These are phyloP conservation scores for Perca fluviatilis DNA, from an alignment of 2,113 vertebrate species.

Conservation along the genomic window DNA sequence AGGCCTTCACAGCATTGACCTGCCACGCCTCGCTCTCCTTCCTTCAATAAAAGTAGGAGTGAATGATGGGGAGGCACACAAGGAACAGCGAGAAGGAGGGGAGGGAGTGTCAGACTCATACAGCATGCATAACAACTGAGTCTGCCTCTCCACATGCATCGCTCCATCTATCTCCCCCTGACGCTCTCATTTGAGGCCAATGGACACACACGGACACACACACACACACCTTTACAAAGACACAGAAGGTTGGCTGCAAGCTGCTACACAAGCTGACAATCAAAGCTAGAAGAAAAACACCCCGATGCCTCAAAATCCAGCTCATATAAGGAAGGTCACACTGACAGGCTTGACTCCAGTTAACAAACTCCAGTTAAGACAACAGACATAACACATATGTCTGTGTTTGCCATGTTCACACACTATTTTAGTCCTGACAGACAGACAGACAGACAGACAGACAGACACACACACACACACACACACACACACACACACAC, in stretches of 20 bases:
- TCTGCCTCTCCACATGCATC: conserved; percentile 60
- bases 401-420: conserved; percentile 32
- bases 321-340: conserved; percentile 62
- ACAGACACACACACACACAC: too few species aligned
- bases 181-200: conserved; percentile 59
- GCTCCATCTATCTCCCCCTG: conserved; percentile 57
- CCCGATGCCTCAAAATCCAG: conserved; percentile 47
- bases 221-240: conserved; percentile 53
- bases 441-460: not conserved
- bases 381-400: not conserved
- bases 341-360: conserved; percentile 18
- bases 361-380: conserved; percentile 33
- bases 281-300: conserved; percentile 44
- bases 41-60: conserved; percentile 68
- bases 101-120: conserved; percentile 57
- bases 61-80: conserved; percentile 67
- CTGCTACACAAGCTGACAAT: conserved; percentile 62
- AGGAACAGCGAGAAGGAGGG: conserved; percentile 29
- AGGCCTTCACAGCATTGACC: conserved; percentile 73
- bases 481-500: too few species aligned
- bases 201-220: conserved; percentile 31
- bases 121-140: conserved; percentile 69
- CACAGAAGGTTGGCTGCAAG: conserved; percentile 63
- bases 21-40: conserved; percentile 55
- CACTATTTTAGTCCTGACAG: not conserved